phyloP scores from a whole-genome alignment of 2,888 invertebrate species.

The Yponomeuta cagnagella region DNA sequence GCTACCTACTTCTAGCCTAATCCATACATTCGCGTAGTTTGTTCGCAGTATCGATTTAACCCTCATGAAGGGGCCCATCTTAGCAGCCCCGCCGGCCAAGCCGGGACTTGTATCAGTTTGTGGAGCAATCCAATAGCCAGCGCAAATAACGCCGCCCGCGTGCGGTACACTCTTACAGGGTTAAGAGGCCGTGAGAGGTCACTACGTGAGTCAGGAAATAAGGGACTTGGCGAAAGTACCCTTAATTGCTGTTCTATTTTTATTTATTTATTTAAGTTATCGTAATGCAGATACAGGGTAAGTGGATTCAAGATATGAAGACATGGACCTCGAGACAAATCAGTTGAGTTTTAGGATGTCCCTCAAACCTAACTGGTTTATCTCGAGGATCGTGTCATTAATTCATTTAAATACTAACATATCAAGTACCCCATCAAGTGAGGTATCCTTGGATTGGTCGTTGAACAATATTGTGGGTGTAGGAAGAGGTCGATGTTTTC shows the following conservation, averaged over 20 bases:
- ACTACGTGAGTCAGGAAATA: background rate
- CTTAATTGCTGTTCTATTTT: background rate
- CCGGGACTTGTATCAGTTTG: background rate
- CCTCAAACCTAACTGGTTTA: too few relatives aligned
- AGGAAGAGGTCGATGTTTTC: background rate
- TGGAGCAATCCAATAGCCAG: background rate
- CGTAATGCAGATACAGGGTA: too few relatives aligned
- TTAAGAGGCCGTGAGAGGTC: background rate
- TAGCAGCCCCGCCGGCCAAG: background rate
- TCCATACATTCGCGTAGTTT: background rate
- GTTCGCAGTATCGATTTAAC: background rate
- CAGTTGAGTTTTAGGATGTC: too few relatives aligned
- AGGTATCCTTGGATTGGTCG: too few relatives aligned
- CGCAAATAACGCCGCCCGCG: background rate
- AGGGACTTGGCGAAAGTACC: background rate
- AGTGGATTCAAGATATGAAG: too few relatives aligned
- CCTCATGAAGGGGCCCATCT: background rate
- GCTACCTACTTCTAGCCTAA: too few relatives aligned
- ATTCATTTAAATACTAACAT: too few relatives aligned
- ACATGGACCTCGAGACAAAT: too few relatives aligned
- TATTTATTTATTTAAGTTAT: too few relatives aligned
- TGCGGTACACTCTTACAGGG: background rate
- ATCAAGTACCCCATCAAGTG: too few relatives aligned
- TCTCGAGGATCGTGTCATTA: too few relatives aligned
- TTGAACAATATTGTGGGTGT: background rate